Base-by-base conservation (phyloP, 2,888 invertebrate species). In the Dromius quadrimaculatus region DNA sequence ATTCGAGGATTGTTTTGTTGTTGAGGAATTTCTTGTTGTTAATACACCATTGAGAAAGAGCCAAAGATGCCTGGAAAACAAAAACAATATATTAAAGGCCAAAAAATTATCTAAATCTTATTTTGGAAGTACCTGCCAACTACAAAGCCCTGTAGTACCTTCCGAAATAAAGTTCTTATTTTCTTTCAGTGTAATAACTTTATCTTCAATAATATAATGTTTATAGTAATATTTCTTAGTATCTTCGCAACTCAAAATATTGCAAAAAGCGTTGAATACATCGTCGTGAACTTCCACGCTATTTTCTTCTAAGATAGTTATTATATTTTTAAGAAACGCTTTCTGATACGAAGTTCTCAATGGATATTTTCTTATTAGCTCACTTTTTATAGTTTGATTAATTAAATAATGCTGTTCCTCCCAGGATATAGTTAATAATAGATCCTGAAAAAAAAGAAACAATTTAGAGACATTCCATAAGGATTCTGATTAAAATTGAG, bases 111-210 rank as follows among this genome's bases (percentile, higher is more conserved):
- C 9, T 8, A 13, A 57, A 17, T 28, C 38, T 9, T 38, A 38
- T n/a, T 38, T 2, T 8, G 38, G 9, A 38, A 8, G 38, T 38
- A 90, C 90, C 87, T 92, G 90, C 93, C 93, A 93, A 76, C 89
- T 90, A 74, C 88, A 88, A 75, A 93, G 83, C 20, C 93, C 93
- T 11, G 93, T 94, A 15, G 93, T 93, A 22, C 93, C 93, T 80
- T 90, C 86, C 0, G 90, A 86, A 74, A 93, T 90, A 78, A 92
- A 87, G 78, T 87, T 89, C 68, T 85, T 86, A 71, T 89, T 91
- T 81, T 93, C 93, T 74, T 87, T 87, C 61, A 93, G 81, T 9
- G 87, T 89, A 28, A 92, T 81, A 32, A 83, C 79, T 65, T 82
- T 77, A 28, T 81, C 77, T 32, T 79, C 71, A 65, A 88, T 76